Percentiles rank a stretch among this genome's conserved stretches.
phyloP scores from a whole-genome alignment of 2,888 invertebrate species.

The Apamea sordens region DNA sequence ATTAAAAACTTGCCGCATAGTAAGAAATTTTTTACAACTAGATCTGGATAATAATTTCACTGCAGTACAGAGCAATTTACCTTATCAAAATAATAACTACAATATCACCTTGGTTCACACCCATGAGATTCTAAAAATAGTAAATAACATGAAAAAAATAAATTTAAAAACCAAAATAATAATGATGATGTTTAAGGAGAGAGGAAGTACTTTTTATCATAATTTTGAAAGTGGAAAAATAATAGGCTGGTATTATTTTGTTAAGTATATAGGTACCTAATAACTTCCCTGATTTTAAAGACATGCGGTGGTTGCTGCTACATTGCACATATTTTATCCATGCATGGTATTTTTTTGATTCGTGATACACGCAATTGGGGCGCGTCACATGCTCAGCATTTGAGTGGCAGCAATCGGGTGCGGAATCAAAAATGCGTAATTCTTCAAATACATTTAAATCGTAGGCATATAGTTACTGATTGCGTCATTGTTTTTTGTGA shows the following conservation, averaged over 20 bases:
- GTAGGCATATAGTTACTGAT: not conserved
- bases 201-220: too few relatives aligned
- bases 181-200: too few relatives aligned
- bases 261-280: not conserved
- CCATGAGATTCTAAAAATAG: not conserved
- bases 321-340: not conserved
- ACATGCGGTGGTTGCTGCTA: not conserved
- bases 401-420: not conserved
- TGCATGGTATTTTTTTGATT: not conserved
- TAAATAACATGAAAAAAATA: too few relatives aligned
- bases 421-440: slow-evolving; percentile 8
- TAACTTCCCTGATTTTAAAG: not conserved
- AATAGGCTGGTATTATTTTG: not conserved
- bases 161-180: too few relatives aligned
- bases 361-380: slow-evolving; percentile 7
- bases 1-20: not conserved
- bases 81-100: not conserved
- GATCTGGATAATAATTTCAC: not conserved
- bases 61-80: not conserved
- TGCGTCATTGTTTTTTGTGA: not conserved
- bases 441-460: slow-evolving; percentile 8
- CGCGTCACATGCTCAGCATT: slow-evolving; percentile 8
- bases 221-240: too few relatives aligned
- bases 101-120: not conserved
- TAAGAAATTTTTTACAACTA: not conserved